Evolutionary conservation across 2,888 invertebrate species (phyloP).

Genomic region (Sacculina carcini): DNA sequence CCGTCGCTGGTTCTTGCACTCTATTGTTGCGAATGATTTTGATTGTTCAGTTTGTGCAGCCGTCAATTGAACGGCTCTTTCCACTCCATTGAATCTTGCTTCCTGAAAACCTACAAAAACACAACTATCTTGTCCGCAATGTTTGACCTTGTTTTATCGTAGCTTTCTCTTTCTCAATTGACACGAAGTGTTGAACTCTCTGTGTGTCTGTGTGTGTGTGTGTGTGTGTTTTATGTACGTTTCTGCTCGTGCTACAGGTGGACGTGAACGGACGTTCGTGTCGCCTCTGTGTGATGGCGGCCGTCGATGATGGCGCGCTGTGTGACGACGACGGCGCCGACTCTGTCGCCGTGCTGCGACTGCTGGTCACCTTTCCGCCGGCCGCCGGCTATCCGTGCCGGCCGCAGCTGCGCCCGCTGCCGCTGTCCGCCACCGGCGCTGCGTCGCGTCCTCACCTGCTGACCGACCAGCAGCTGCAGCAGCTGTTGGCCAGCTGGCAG

Average conservation of each 20-base stretch:
- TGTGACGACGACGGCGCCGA: too few species aligned
- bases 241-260: constrained; percentile 21
- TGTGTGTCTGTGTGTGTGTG: background rate
- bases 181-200: background rate
- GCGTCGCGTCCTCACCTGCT: constrained; percentile 41
- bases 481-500: background rate
- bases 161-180: too few species aligned
- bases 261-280: constrained; percentile 31
- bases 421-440: constrained; percentile 40
- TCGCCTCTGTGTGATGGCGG: constrained; percentile 28
- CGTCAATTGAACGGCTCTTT: too few species aligned
- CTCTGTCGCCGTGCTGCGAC: constrained; percentile 16
- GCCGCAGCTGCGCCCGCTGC: constrained; percentile 37
- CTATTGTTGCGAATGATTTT: too few species aligned
- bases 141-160: too few species aligned
- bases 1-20: too few species aligned
- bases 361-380: constrained; percentile 42
- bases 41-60: too few species aligned
- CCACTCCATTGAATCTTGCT: too few species aligned
- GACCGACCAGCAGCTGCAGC: constrained; percentile 18
- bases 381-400: constrained; percentile 43
- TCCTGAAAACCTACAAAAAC: too few species aligned
- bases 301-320: too few species aligned
- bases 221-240: background rate
- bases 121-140: too few species aligned